Percentiles rank a stretch among this genome's conserved stretches.
Evolutionary conservation across 1,140 invertebrate genomes (phyloP).

Genomic region (Sminthurinus signatus): DNA sequence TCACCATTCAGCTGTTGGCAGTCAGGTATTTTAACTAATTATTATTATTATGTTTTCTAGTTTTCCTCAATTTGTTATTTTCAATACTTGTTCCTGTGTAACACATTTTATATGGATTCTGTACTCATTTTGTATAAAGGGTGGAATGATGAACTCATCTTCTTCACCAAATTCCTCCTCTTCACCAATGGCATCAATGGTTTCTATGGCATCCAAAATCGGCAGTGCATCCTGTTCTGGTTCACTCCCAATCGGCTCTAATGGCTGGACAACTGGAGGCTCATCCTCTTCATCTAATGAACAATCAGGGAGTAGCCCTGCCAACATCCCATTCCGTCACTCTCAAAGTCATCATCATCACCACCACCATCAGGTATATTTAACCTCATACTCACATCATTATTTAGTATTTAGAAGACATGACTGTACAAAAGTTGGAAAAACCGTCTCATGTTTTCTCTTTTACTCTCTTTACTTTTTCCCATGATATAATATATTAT

Average conservation of each 20-base stretch:
- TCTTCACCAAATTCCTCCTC: slow-evolving; percentile 26
- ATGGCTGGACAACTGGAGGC: slow-evolving; percentile 29
- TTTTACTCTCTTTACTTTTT: too few species aligned
- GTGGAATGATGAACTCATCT: slow-evolving; percentile 25
- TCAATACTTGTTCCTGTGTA: too few species aligned
- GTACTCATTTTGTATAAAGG: background rate
- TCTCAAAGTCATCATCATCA: slow-evolving; percentile 33
- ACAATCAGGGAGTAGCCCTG: too few species aligned
- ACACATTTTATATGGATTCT: background rate
- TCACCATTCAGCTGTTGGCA: slow-evolving; percentile 44
- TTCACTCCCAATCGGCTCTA: slow-evolving; percentile 20
- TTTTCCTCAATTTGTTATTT: too few species aligned
- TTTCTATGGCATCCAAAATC: slow-evolving; percentile 40
- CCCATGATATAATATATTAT: too few species aligned
- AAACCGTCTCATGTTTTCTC: too few species aligned
- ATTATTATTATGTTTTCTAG: too few species aligned
- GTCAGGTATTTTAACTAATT: slow-evolving; percentile 15
- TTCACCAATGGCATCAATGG: slow-evolving; percentile 40
- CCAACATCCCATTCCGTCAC: slow-evolving; percentile 32
- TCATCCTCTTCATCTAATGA: slow-evolving; percentile 24
- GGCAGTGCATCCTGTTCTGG: slow-evolving; percentile 13
- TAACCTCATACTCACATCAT: too few species aligned
- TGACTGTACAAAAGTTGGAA: too few species aligned
- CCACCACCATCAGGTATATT: slow-evolving; percentile 34
- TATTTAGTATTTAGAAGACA: too few species aligned